phyloP scores from a whole-genome alignment of 2,113 vertebrate genomes.

The Marmota flaviventris region DNA sequence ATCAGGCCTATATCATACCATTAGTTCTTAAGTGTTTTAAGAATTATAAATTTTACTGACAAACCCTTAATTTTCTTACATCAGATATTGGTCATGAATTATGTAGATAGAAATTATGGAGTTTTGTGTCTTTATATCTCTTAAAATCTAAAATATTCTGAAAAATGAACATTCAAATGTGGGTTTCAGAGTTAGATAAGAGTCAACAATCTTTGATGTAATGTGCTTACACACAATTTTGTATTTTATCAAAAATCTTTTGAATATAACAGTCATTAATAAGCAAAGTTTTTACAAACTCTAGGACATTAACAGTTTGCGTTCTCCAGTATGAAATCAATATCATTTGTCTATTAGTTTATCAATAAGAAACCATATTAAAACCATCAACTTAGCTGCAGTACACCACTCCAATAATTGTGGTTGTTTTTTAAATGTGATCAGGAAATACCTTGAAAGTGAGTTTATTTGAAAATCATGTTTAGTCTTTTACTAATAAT shows the following conservation, averaged over 20 bases:
- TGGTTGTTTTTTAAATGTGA: not conserved
- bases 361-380: not conserved
- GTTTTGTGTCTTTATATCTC: not conserved
- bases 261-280: no score
- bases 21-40: not conserved
- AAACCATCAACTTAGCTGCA: not conserved
- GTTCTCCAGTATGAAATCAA: not conserved
- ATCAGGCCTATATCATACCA: not conserved
- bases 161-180: not conserved
- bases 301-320: not conserved
- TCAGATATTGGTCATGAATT: not conserved
- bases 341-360: not conserved
- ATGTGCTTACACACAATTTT: no score
- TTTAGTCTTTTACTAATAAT: not conserved
- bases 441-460: not conserved
- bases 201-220: not conserved
- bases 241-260: no score
- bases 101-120: not conserved
- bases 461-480: not conserved
- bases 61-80: not conserved
- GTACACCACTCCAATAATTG: not conserved
- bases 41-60: not conserved
- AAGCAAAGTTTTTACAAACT: not conserved
- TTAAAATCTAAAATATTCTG: not conserved
- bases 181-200: not conserved